Evolutionary conservation across 2,797 vertebrate genomes (phyloP), one percentile per base, ranked within the genome.

Genomic region (Ceryle rudis): DNA sequence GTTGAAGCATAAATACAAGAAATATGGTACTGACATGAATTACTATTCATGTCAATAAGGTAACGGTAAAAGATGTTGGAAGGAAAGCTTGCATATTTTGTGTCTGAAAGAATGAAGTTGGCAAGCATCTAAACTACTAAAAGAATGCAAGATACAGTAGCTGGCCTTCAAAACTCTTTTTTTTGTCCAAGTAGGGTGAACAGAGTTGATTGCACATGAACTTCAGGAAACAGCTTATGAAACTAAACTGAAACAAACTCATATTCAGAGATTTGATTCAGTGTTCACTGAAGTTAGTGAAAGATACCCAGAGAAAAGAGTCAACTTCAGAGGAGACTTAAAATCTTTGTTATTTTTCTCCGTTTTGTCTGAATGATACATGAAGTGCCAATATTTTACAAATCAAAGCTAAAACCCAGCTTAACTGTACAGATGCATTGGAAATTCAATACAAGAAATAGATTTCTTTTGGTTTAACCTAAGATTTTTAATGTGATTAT

Each of bases 81-180:
- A 94, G 86, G 51, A 55, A 83, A 91, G 6, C 9, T n/a, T 71
- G 64, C 26, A 42, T 91, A 51, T 77, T 91, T 85, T 85, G 18
- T 33, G 15, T 64, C 67, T 89, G 29, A 81, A 93, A 84, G 49
- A 83, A 79, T 39, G 11, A 94, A 73, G 18, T 19, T 85, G 79
- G 62, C 41, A 80, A 90, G 57, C 23, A 81, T 89, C 25, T 87
- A 64, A 71, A 82, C 47, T 66, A 33, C 77, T 78, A 35, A 73
- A 95, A 65, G 72, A 96, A 91, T 57, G 54, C 60, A 94, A 91
- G 78, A 91, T 85, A 78, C 3, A 23, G 61, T 37, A 61, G 74
- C 0, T 74, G 77, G 37, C 90, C 71, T 92, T 95, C 72, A 78
- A 55, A 92, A 71, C 7, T 60, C 15, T 54, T 85, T 89, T 33